These are phyloP conservation scores for Erpetoichthys calabaricus DNA, from an alignment of 2,797 vertebrate genomes.

Conservation along the genomic window DNA sequence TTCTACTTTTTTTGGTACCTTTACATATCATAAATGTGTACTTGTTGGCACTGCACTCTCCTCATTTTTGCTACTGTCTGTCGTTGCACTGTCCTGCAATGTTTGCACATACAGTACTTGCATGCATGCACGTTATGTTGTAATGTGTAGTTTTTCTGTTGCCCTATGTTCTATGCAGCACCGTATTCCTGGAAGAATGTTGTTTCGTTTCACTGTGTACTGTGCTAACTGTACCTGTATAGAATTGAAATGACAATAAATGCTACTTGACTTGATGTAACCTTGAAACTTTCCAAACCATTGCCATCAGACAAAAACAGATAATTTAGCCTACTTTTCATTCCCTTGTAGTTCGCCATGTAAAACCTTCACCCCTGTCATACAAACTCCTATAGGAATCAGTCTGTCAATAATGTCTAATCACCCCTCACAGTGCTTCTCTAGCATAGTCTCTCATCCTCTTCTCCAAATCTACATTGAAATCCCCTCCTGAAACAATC, in stretches of 20 bases:
- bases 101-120: no score
- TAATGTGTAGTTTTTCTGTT: no score
- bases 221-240: not conserved
- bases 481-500: not conserved
- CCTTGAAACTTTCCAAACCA: not conserved
- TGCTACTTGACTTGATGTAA: not conserved
- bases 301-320: not conserved
- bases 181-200: no score
- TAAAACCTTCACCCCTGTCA: not conserved
- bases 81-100: no score
- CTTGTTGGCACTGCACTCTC: no score
- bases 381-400: not conserved
- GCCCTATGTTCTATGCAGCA: no score
- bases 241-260: not conserved
- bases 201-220: no score
- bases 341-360: slow-evolving; percentile 6
- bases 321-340: not conserved
- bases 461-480: slow-evolving; percentile 3
- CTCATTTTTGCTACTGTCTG: no score
- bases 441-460: not conserved
- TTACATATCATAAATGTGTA: no score
- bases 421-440: not conserved
- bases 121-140: no score
- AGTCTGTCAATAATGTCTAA: not conserved
- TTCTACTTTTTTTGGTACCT: no score